Evolutionary conservation across 2,797 vertebrate genomes (phyloP).

Genomic region (Carduelis carduelis): DNA sequence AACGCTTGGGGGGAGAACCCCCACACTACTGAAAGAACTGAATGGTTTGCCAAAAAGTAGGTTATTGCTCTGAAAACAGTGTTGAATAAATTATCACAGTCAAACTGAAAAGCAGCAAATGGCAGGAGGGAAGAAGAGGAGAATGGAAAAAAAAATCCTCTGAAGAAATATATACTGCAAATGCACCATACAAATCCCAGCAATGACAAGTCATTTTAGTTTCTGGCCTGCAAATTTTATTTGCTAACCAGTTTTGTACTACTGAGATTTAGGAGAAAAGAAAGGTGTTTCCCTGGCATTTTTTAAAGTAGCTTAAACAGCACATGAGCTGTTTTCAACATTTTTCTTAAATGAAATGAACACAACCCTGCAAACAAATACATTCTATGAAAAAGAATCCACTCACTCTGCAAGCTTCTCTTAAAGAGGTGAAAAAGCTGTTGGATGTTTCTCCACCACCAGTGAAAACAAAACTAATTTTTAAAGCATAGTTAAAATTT

Average conservation of each 20-base stretch:
- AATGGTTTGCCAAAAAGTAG: slow-evolving; percentile 58
- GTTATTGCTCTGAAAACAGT: slow-evolving; percentile 46
- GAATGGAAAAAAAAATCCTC: neutral
- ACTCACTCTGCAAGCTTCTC: neutral
- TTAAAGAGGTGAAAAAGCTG: neutral
- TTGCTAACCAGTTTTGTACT: slow-evolving; percentile 11
- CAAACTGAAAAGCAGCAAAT: slow-evolving; percentile 50
- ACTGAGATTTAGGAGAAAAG: neutral
- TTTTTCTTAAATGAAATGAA: neutral
- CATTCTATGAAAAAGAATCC: neutral
- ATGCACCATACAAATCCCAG: neutral
- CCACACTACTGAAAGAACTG: neutral
- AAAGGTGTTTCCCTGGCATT: slow-evolving; percentile 24
- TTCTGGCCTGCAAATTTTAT: slow-evolving; percentile 19
- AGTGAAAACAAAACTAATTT: neutral
- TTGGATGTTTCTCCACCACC: neutral
- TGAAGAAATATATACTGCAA: slow-evolving; percentile 4
- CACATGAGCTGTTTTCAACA: neutral
- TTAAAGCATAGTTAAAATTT: neutral
- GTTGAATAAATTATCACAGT: slow-evolving; percentile 50
- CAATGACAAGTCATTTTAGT: slow-evolving; percentile 19
- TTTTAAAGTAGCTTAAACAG: neutral
- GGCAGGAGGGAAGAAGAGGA: neutral
- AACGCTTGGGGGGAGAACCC: neutral
- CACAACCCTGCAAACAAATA: neutral